These are phyloP conservation scores for Mus spicilegus DNA, from an alignment of 2,113 vertebrate species.

Conservation along the genomic window DNA sequence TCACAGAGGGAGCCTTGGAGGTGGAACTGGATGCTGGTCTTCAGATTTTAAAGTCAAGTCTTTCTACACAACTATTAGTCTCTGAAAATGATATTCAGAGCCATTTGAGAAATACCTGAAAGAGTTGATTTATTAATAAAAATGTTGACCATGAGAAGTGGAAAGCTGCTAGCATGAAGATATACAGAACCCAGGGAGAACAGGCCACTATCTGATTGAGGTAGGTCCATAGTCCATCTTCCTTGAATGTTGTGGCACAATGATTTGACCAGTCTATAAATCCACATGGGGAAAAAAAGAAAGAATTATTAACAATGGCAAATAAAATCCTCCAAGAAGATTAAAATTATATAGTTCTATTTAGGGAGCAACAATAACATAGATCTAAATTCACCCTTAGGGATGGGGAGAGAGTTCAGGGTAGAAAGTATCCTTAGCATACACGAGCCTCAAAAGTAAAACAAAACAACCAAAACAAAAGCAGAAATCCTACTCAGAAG, in stretches of 20 bases:
- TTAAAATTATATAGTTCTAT: not conserved
- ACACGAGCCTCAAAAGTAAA: not conserved
- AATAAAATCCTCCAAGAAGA: slow-evolving; percentile 32
- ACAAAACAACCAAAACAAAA: not conserved
- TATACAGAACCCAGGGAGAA: slow-evolving; percentile 93
- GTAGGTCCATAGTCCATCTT: slow-evolving; percentile 88
- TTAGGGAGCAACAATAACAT: not conserved
- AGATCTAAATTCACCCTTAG: not conserved
- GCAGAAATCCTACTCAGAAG: not conserved
- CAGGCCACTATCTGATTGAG: slow-evolving; percentile 88
- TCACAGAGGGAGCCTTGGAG: not conserved
- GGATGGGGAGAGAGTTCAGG: not conserved
- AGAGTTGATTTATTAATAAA: slow-evolving; percentile 91
- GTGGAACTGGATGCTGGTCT: not conserved
- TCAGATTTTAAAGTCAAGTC: slow-evolving; percentile 46
- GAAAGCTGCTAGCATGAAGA: slow-evolving; percentile 89
- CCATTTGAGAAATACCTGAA: slow-evolving; percentile 89
- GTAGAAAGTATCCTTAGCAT: too few relatives aligned
- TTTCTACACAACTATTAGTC: not conserved
- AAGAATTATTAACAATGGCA: slow-evolving; percentile 44
- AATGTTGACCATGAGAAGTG: slow-evolving; percentile 90
- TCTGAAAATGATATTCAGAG: slow-evolving; percentile 27
- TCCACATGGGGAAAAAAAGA: slow-evolving; percentile 30
- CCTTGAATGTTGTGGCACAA: slow-evolving; percentile 86
- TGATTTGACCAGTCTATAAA: slow-evolving; percentile 92